Base-by-base conservation (phyloP, 2,113 vertebrate genomes). In the Hippolais icterina region DNA sequence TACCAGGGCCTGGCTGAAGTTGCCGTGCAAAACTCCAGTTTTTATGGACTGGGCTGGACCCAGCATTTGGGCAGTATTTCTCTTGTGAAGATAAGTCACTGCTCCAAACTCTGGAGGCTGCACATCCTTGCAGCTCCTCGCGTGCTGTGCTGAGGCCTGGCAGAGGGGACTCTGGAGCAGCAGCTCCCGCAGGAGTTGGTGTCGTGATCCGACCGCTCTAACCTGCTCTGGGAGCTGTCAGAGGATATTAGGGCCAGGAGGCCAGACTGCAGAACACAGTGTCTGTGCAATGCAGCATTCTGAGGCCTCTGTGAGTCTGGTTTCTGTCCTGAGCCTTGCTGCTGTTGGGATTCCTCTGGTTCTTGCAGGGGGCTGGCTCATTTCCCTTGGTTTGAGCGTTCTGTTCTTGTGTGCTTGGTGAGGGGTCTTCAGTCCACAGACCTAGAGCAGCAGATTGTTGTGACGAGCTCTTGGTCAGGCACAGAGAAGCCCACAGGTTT, bases 181-280 rank as follows among this genome's bases (percentile, higher is more conserved):
- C 64, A 81, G 79, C 59, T 94, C 90, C 85, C 3, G 0, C 39
- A 69, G 88, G 94, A 94, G 37, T 4, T 57, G 71, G 46, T 83
- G 82, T 27, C 0, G 0, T 80, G 94, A 83, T 93, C 79, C 72
- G 90, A 28, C 35, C 11, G 5, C 81, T 60, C 33, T 23, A 76
- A 91, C 82, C n/a, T 80, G 84, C 85, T 85, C 75, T 95, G 90
- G 63, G 92, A 92, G 75, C 82, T 97, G 74, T 85, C 94, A 93
- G 82, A 85, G 85, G 78, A 46, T 76, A 85, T 89, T 49, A 91
- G 66, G 53, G 75, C 90, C 46, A 46, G 57, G 53, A 95, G 66
- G 46, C 85, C 88, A 88, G 79, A 28, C 75, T 72, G 82, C 33
- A 70, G 49, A 24, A 3, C 41, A 37, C n/a, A 23, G 18, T 9